These are phyloP conservation scores for Etia nguti DNA, from an alignment of 2,113 vertebrate genomes.

Conservation along the genomic window DNA sequence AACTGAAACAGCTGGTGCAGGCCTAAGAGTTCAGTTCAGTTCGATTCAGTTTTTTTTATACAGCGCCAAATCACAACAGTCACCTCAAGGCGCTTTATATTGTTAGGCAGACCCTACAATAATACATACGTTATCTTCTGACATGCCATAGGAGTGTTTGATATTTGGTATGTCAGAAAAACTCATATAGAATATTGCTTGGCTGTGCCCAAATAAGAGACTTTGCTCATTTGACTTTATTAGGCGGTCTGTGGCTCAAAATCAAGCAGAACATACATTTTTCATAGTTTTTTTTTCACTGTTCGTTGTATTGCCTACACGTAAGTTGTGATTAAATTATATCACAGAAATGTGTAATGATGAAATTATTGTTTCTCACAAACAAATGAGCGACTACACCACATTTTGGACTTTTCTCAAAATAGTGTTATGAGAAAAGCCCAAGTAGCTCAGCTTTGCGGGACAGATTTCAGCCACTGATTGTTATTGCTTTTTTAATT, in stretches of 20 bases:
- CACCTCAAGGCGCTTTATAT: neutral
- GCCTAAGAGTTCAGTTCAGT: neutral
- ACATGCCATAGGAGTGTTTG: neutral
- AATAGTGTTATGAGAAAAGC: neutral
- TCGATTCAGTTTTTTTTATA: neutral
- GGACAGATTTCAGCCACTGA: neutral
- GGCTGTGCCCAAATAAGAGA: neutral
- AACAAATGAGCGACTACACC: neutral
- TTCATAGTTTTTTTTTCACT: neutral
- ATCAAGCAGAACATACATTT: neutral
- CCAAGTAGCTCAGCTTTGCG: neutral
- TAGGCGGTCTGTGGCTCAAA: too few species aligned
- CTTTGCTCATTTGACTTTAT: neutral
- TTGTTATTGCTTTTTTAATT: accelerated
- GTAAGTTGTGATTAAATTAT: neutral
- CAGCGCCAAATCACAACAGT: neutral
- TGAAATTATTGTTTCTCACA: neutral
- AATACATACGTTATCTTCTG: neutral
- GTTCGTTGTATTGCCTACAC: neutral
- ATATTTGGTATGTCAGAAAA: neutral
- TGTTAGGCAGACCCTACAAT: accelerated
- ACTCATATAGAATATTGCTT: neutral
- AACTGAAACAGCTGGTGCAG: too few species aligned
- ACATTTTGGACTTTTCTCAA: too few species aligned
- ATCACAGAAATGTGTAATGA: neutral